Evolutionary conservation across 2,113 vertebrate genomes (phyloP).

Genomic region (Syngnathus floridae): DNA sequence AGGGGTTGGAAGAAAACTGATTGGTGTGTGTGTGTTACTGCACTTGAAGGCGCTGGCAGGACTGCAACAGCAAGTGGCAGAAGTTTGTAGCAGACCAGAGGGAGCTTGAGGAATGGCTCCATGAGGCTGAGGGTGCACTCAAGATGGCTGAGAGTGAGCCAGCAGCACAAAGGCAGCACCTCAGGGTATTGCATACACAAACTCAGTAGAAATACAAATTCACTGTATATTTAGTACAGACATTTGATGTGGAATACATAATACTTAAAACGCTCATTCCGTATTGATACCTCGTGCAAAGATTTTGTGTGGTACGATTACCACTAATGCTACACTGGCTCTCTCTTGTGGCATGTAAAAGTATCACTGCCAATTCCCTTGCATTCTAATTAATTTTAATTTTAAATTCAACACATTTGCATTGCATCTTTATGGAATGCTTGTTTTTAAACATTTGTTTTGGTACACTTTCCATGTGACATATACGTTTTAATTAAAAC

Average conservation of each 20-base stretch:
- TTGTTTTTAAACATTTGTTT: background rate
- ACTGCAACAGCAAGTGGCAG: slow-evolving; percentile 79
- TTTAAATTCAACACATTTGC: too few relatives aligned
- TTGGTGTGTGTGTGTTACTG: background rate
- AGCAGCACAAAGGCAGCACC: slow-evolving; percentile 73
- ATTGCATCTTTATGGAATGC: too few relatives aligned
- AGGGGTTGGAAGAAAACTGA: background rate
- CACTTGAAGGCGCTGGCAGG: slow-evolving; percentile 77
- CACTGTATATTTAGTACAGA: background rate
- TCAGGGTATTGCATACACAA: slow-evolving; percentile 76
- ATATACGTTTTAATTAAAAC: background rate
- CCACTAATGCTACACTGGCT: too few relatives aligned
- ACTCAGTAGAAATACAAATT: background rate
- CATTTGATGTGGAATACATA: background rate
- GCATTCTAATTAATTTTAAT: too few relatives aligned
- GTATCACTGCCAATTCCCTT: too few relatives aligned
- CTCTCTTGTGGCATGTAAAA: too few relatives aligned
- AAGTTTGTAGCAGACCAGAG: slow-evolving; percentile 79
- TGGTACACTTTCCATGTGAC: background rate
- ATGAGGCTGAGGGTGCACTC: slow-evolving; percentile 77
- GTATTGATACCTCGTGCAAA: background rate
- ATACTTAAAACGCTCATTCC: background rate
- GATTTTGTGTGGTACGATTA: too few relatives aligned
- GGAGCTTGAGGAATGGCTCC: slow-evolving; percentile 79
- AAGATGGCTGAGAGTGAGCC: slow-evolving; percentile 71